phyloP scores from a whole-genome alignment of 37 sponge, comb jelly and placozoan genomes.

The Crambe crambe region DNA sequence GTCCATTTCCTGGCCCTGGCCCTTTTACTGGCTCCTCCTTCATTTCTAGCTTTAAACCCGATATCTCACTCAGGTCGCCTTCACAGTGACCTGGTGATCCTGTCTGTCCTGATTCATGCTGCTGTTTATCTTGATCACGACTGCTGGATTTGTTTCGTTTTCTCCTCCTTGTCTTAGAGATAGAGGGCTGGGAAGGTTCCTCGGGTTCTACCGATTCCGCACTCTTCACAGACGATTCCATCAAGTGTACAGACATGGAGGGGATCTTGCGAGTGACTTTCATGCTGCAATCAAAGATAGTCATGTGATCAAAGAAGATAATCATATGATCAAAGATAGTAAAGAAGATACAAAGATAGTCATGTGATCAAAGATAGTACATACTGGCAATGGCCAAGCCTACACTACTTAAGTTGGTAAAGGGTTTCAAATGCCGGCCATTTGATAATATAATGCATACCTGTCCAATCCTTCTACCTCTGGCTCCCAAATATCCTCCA shows the following conservation, averaged over 20 bases:
- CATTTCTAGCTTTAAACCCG: too few species aligned
- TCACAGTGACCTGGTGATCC: not conserved
- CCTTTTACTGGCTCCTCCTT: too few species aligned
- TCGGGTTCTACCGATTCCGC: not conserved
- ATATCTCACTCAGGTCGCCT: too few species aligned
- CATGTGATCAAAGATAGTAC: too few species aligned
- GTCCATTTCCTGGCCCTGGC: too few species aligned
- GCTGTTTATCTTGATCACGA: not conserved
- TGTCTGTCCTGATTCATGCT: not conserved
- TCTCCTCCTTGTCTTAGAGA: not conserved
- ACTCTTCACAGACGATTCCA: not conserved
- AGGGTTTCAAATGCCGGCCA: too few species aligned
- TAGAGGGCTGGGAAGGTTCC: not conserved
- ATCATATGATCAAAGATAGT: too few species aligned
- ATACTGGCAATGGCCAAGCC: not conserved
- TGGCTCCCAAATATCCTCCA: constrained; percentile 68
- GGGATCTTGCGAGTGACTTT: constrained; percentile 50
- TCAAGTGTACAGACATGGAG: constrained; percentile 38
- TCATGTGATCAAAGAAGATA: too few species aligned
- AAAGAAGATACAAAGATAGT: too few species aligned
- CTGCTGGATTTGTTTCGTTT: not conserved
- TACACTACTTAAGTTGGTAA: too few species aligned
- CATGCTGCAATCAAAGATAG: constrained; percentile 23
- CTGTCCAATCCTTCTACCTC: constrained; percentile 46
- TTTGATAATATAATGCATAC: too few species aligned